Percentiles rank a stretch among this genome's conserved stretches.
Conservation (phyloP, 2,888 invertebrate species). For the Agonum fuliginosum region DNA sequence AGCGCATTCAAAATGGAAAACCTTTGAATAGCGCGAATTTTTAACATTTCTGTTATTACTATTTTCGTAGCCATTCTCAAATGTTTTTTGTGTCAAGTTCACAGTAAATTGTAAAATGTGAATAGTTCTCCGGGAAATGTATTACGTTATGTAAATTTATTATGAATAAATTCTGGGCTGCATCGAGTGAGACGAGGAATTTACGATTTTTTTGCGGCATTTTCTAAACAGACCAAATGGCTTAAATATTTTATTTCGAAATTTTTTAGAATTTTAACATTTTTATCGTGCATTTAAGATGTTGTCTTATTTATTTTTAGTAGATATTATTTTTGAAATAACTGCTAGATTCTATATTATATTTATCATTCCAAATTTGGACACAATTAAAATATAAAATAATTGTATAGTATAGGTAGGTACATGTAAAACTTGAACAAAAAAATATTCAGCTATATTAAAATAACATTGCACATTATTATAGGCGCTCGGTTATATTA, state of each 20-base stretch:
- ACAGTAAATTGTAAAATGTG: slow-evolving; percentile 37
- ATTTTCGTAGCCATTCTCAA: slow-evolving; percentile 34
- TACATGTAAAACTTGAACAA: too few relatives aligned
- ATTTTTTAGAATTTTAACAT: not conserved
- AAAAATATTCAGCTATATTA: too few relatives aligned
- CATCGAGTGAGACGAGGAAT: slow-evolving; percentile 15
- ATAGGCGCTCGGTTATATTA: too few relatives aligned
- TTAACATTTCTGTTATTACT: slow-evolving; percentile 52
- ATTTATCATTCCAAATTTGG: too few relatives aligned
- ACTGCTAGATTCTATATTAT: too few relatives aligned
- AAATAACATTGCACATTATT: too few relatives aligned
- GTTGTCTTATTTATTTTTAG: slow-evolving; percentile 3
- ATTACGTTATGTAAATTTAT: slow-evolving; percentile 42
- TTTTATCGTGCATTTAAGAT: not conserved
- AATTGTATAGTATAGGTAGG: too few relatives aligned
- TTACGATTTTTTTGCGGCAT: slow-evolving; percentile 11
- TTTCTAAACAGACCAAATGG: not conserved
- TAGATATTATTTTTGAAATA: too few relatives aligned
- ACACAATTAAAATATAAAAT: too few relatives aligned
- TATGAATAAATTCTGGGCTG: slow-evolving; percentile 26
- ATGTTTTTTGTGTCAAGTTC: slow-evolving; percentile 31
- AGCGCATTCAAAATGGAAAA: slow-evolving; percentile 48
- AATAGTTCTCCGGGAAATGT: slow-evolving; percentile 29
- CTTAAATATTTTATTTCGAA: slow-evolving; percentile 16
- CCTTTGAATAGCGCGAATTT: slow-evolving; percentile 46